Conservation (phyloP, 2,113 vertebrate species). For the Megaceryle maxima region DNA sequence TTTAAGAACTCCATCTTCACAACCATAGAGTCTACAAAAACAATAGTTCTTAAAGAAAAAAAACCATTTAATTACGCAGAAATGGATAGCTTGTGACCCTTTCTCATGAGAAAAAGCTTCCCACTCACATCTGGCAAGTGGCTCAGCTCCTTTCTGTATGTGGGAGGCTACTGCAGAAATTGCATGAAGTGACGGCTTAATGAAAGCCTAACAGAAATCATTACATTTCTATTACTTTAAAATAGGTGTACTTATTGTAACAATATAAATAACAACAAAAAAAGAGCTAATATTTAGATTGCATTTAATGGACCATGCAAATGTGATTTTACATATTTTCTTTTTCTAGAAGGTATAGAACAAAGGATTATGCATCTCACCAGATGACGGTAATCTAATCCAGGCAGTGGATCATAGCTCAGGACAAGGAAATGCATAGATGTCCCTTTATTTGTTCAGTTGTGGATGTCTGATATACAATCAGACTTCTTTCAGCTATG, state of each 20-base stretch:
- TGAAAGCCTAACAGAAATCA: neutral
- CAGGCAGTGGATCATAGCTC: neutral
- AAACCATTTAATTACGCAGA: neutral
- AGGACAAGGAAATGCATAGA: neutral
- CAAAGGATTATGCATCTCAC: neutral
- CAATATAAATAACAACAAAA: neutral
- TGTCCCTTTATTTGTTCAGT: neutral
- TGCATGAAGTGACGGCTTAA: slow-evolving; percentile 9
- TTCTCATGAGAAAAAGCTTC: slow-evolving; percentile 34
- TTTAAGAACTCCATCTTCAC: neutral
- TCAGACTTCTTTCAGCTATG: neutral
- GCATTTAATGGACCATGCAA: neutral
- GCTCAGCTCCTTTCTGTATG: slow-evolving; percentile 2
- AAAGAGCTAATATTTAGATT: neutral
- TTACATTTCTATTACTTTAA: slow-evolving; percentile 27
- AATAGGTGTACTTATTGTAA: slow-evolving; percentile 22
- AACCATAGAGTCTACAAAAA: neutral
- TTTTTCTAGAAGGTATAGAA: neutral
- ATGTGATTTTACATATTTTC: neutral
- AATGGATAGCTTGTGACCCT: neutral
- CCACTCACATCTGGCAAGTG: slow-evolving; percentile 28
- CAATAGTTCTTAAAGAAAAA: neutral
- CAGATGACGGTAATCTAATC: neutral
- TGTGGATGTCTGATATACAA: neutral
- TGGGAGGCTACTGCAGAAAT: slow-evolving; percentile 42